Evolutionary conservation across 2,797 vertebrate genomes (phyloP).

Genomic region (Buphagus erythrorhynchus): DNA sequence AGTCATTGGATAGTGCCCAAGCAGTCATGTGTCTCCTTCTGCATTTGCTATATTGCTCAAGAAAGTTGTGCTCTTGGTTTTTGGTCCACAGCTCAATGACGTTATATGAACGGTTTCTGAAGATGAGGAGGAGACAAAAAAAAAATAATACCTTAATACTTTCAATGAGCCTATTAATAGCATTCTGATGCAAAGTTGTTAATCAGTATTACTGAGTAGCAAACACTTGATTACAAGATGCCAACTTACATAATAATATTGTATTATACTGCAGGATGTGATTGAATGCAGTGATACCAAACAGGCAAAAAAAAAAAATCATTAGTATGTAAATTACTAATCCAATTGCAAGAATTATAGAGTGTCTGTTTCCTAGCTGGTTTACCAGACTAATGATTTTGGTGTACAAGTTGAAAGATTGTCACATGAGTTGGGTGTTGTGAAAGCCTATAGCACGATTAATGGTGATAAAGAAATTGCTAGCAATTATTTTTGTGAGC

Average conservation of each 20-base stretch:
- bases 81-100: neutral
- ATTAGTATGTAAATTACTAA: neutral
- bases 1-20: neutral
- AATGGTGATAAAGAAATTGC: neutral
- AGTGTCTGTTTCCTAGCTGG: neutral
- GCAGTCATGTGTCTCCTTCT: neutral
- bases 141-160: neutral
- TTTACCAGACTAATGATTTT: neutral
- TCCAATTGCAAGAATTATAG: neutral
- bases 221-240: neutral
- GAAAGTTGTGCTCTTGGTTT: neutral
- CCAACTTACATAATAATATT: neutral
- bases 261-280: neutral
- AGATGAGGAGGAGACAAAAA: neutral
- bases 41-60: neutral
- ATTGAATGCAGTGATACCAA: neutral
- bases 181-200: neutral
- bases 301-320: neutral
- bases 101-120: neutral
- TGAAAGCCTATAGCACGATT: neutral
- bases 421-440: neutral
- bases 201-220: neutral
- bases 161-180: neutral
- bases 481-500: neutral
- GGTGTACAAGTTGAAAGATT: neutral